phyloP scores from a whole-genome alignment of 2,888 invertebrate genomes.

The Caenorhabditis afra region DNA sequence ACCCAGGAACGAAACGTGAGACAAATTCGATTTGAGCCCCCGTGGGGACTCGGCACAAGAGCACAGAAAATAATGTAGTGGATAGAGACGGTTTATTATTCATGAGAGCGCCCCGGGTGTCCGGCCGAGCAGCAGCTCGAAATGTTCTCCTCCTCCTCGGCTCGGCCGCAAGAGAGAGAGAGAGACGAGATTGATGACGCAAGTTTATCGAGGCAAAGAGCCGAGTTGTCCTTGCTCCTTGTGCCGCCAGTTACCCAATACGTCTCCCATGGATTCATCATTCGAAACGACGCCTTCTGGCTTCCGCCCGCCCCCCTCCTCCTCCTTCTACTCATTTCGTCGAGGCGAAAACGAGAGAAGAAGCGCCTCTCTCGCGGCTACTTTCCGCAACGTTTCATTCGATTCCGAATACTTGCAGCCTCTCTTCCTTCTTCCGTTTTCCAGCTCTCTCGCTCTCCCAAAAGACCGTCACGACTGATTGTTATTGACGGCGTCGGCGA shows the following conservation, averaged over 20 bases:
- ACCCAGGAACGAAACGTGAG: conserved; percentile 32
- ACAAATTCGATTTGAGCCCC: conserved; percentile 57
- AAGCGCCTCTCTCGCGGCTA: conserved; percentile 17
- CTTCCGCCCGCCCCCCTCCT: background rate
- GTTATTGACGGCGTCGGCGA: conserved; percentile 26
- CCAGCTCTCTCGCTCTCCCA: background rate
- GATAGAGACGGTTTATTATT: conserved; percentile 50
- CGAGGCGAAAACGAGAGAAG: conserved; percentile 30
- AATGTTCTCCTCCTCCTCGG: conserved; percentile 49
- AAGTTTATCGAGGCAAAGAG: conserved; percentile 38
- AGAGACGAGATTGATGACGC: conserved; percentile 52
- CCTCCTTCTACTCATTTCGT: conserved; percentile 42
- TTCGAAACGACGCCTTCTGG: conserved; percentile 47
- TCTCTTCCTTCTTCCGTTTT: background rate
- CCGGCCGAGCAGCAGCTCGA: conserved; percentile 23
- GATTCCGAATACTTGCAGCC: background rate
- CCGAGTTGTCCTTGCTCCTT: conserved; percentile 26
- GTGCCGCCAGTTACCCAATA: conserved; percentile 52
- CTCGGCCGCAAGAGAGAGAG: conserved; percentile 4
- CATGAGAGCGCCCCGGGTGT: conserved; percentile 42
- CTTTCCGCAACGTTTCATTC: background rate
- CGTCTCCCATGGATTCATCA: conserved; percentile 56
- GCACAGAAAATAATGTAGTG: conserved; percentile 53
- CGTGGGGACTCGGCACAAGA: conserved; percentile 16
- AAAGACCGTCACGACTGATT: conserved; percentile 20